A percentile compares a stretch with the other conserved stretches of the same genome.
phyloP scores from a whole-genome alignment of 2,797 vertebrate genomes.

The Graptemys geographica region DNA sequence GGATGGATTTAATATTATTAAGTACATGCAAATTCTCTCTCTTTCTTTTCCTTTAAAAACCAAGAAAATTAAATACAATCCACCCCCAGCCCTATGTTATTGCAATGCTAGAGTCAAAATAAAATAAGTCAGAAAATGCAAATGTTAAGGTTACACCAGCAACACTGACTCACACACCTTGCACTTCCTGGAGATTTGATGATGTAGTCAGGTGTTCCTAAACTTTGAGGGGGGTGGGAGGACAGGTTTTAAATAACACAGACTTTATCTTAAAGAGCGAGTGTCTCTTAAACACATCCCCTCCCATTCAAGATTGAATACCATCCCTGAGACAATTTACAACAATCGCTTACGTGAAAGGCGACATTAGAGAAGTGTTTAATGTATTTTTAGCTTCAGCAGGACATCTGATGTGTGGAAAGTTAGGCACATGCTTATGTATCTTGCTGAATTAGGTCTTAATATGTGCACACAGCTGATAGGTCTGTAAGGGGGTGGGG shows the following conservation, averaged over 20 bases:
- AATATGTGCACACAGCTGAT: neutral
- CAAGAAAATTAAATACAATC: neutral
- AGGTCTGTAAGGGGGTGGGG: neutral
- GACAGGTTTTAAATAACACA: neutral
- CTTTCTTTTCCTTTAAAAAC: neutral
- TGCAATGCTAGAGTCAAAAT: slow-evolving; percentile 2
- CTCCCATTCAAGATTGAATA: neutral
- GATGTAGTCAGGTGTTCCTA: neutral
- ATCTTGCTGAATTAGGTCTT: neutral
- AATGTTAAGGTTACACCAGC: neutral
- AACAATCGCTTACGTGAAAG: slow-evolving; percentile 12
- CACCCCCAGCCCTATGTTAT: slow-evolving; percentile 19
- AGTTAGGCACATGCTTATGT: slow-evolving; percentile 26
- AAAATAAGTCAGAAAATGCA: neutral
- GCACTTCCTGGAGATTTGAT: neutral
- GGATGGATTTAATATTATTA: neutral
- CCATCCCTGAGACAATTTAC: neutral
- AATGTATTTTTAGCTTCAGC: neutral
- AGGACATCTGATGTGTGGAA: rapidly evolving
- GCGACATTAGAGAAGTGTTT: neutral
- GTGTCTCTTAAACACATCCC: neutral
- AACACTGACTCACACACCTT: neutral
- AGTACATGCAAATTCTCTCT: neutral
- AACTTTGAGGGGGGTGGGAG: neutral
- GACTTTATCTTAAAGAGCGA: neutral